Conservation (phyloP, 2,797 vertebrate genomes). For the Pantherophis vulpinus region DNA sequence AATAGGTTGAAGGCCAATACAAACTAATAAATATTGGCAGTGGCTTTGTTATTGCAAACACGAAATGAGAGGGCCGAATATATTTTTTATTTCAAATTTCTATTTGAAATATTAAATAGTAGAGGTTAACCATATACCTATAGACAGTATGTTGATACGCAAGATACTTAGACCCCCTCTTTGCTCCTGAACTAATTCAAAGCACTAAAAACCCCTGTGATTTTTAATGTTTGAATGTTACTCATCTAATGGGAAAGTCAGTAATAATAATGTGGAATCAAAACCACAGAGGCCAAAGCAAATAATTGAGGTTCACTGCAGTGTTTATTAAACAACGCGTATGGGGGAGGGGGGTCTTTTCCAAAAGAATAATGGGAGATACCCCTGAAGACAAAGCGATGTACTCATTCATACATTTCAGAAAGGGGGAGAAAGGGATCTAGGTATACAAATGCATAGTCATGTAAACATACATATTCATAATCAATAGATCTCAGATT, state of each 20-base stretch:
- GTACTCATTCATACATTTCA: not conserved
- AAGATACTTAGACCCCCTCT: not conserved
- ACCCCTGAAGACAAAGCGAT: not conserved
- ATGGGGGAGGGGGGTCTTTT: not conserved
- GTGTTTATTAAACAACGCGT: not conserved
- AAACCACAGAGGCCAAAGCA: not conserved
- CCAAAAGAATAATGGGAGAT: not conserved
- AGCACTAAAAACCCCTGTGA: not conserved
- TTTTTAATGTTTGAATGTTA: not conserved
- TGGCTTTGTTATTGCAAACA: not conserved
- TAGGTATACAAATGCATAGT: not conserved
- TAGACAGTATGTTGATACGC: not conserved
- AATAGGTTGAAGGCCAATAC: not conserved
- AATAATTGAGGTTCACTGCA: not conserved
- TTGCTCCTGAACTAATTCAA: not conserved
- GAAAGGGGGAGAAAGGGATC: not conserved
- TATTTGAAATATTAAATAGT: not conserved
- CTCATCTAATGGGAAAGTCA: not conserved
- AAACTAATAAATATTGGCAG: not conserved
- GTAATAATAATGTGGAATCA: not conserved
- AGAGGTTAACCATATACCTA: not conserved
- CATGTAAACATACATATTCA: not conserved
- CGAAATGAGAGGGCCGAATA: not conserved
- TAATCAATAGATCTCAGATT: not conserved
- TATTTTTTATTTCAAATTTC: too few relatives aligned